A percentile compares a stretch with the other conserved stretches of the same genome.
Evolutionary conservation across 2,888 invertebrate genomes (phyloP).

Genomic region (Mesoligia furuncula): DNA sequence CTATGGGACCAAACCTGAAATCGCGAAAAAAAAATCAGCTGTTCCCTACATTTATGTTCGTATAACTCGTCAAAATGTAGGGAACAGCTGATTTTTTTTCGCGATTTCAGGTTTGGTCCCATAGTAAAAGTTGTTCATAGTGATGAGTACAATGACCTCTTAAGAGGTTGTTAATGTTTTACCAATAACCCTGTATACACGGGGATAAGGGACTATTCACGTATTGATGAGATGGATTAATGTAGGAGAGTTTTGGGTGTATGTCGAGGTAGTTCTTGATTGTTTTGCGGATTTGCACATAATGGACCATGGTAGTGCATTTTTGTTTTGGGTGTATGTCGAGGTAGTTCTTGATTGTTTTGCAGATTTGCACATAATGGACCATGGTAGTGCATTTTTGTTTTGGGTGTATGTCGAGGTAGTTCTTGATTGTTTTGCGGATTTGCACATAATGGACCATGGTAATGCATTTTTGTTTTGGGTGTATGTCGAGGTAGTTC

Average conservation of each 20-base stretch:
- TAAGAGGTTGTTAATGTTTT: too few relatives aligned
- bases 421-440: conserved; percentile 13
- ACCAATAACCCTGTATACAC: too few relatives aligned
- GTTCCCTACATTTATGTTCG: too few relatives aligned
- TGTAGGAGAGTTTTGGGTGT: conserved; percentile 36
- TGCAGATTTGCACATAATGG: conserved; percentile 1
- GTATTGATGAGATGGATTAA: conserved; percentile 46
- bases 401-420: conserved; percentile 21
- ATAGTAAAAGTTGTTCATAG: too few relatives aligned
- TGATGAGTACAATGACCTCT: too few relatives aligned
- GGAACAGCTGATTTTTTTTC: too few relatives aligned
- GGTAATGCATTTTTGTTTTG: conserved; percentile 34
- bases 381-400: conserved; percentile 35
- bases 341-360: conserved; percentile 17
- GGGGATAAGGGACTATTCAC: conserved; percentile 30
- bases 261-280: conserved; percentile 13
- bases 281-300: conserved; percentile 1
- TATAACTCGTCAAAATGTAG: too few relatives aligned
- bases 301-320: conserved; percentile 27
- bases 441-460: conserved; percentile 19
- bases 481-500: conserved; percentile 20
- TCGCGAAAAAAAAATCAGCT: too few relatives aligned
- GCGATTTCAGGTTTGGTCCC: too few relatives aligned
- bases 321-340: conserved; percentile 32
- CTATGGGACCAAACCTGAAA: too few relatives aligned